Base-by-base conservation (phyloP, 2,797 vertebrate genomes). In the Phyllotis vaccarum region DNA sequence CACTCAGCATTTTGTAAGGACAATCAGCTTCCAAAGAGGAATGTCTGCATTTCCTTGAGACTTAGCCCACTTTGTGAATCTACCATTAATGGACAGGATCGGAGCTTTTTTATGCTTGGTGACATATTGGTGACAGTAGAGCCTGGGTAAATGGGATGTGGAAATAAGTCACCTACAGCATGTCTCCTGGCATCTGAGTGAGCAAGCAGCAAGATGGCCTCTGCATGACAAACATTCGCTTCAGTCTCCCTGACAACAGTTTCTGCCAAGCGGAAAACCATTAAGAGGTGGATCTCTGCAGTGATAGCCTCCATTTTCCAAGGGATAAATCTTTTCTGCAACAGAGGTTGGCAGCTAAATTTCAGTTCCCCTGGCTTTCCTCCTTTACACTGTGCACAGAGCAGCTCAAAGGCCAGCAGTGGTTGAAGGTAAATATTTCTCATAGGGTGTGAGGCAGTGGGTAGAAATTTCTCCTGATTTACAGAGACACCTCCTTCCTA, bases 181-280 rank as follows among this genome's bases (percentile, higher is more conserved):
- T 81, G 95, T 95, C 72, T 74, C 91, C 43, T 0, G 9, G 62
- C 1, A 4, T 85, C 83, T 0, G 0, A 68, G 89, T 4, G 37
- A 93, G 89, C 70, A 37, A 66, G 76, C 0, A 37, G 58, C 88
- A 93, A 81, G 89, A 96, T n/a, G 91, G 76, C 40, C 90, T 91
- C 83, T 92, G 93, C 76, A 46, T 91, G 90, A 95, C 95, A 97
- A 86, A 87, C 83, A 21, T 78, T 78, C 0, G 19, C 95, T 97
- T 94, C 94, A 75, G 94, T 97, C 95, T 95, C 97, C 96, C 96
- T 97, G 97, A 97, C 93, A 96, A 97, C 96, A 94, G 60, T 96
- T 97, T 90, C 94, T 82, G 90, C 78, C 17, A 82, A 92, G 85
- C 70, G 62, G 93, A 93, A 96, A 97, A 93, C 93, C 86, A 90